Conservation (phyloP, 2,113 vertebrate genomes). For the Argyrosomus japonicus region DNA sequence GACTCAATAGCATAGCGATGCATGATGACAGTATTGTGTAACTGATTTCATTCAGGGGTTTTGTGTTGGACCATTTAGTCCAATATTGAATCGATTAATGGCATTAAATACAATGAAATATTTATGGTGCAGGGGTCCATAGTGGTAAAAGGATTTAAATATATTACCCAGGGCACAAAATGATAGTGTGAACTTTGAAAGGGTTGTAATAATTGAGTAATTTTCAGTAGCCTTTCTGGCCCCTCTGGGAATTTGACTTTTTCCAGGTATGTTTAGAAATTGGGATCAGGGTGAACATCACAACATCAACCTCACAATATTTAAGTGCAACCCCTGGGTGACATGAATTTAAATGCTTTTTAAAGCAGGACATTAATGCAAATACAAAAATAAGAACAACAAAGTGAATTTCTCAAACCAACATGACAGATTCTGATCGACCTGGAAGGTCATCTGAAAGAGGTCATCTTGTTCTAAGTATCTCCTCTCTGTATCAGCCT, state of each 20-base stretch:
- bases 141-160: slow-evolving; percentile 76
- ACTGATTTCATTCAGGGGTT: slow-evolving; percentile 63
- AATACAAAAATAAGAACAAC: not conserved
- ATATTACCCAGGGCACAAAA: slow-evolving; percentile 57
- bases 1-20: slow-evolving; percentile 73
- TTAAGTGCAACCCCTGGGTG: not conserved
- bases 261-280: slow-evolving; percentile 18
- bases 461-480: slow-evolving; percentile 65
- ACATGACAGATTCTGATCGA: slow-evolving; percentile 58
- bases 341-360: not conserved
- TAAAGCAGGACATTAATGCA: not conserved
- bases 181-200: slow-evolving; percentile 48
- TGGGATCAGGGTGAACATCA: not conserved
- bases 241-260: not conserved
- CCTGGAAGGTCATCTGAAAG: slow-evolving; percentile 60
- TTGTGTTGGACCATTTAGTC: slow-evolving; percentile 70
- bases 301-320: not conserved
- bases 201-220: slow-evolving; percentile 33
- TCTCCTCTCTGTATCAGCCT: slow-evolving; percentile 60
- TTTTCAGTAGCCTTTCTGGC: slow-evolving; percentile 4
- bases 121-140: slow-evolving; percentile 67
- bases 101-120: slow-evolving; percentile 79
- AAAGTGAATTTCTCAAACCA: slow-evolving; percentile 42
- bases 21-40: slow-evolving; percentile 71
- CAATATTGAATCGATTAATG: slow-evolving; percentile 73